Conservation (phyloP, 2,797 vertebrate species). For the Acanthopagrus latus region DNA sequence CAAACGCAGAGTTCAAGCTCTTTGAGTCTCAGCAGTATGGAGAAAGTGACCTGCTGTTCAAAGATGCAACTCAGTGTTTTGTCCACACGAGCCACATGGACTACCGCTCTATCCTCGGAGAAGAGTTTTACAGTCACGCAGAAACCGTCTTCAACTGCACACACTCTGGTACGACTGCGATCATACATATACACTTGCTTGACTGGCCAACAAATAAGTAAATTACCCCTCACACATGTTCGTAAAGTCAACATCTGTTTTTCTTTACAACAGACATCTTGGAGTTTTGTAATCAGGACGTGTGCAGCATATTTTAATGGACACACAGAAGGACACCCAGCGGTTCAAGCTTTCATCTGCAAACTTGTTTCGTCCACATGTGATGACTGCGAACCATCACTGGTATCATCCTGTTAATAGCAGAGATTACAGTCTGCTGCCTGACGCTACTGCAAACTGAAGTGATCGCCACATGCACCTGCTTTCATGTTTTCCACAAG, state of each 20-base stretch:
- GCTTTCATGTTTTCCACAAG: neutral
- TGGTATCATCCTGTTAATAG: constrained; percentile 5
- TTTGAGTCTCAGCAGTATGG: constrained; percentile 89
- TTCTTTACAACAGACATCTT: constrained; percentile 85
- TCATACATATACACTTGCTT: neutral
- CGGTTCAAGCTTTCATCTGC: constrained; percentile 9
- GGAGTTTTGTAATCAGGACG: constrained; percentile 90
- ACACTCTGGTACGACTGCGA: constrained; percentile 83
- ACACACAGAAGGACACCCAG: constrained; percentile 20
- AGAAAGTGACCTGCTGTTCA: constrained; percentile 92
- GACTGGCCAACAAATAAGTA: neutral
- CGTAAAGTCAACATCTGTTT: neutral
- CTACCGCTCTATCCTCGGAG: constrained; percentile 88
- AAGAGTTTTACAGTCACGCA: constrained; percentile 83
- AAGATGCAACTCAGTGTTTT: constrained; percentile 88
- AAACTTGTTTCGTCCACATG: neutral
- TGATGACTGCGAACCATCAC: constrained; percentile 16
- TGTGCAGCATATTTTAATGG: constrained; percentile 86
- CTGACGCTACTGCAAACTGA: constrained; percentile 10
- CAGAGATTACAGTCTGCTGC: neutral
- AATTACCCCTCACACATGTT: neutral
- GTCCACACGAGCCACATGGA: constrained; percentile 87
- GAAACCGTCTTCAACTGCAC: constrained; percentile 91
- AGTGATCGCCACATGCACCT: neutral
- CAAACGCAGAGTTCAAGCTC: constrained; percentile 85